phyloP scores from a whole-genome alignment of 2,797 vertebrate genomes.

The Chelidonichthys spinosus region DNA sequence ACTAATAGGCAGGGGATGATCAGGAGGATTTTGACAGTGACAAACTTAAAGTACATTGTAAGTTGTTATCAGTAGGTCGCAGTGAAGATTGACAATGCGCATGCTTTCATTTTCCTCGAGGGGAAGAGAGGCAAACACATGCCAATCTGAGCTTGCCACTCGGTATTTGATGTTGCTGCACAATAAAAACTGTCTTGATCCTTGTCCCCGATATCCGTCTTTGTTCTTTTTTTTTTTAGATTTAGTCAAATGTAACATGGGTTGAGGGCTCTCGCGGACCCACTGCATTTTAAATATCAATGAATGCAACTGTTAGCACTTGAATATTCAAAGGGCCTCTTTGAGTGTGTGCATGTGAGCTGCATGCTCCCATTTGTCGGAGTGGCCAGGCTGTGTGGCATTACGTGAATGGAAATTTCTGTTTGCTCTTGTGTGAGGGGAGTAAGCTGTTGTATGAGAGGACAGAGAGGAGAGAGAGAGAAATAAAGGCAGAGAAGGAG shows the following conservation, averaged over 20 bases:
- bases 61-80: slow-evolving; percentile 77
- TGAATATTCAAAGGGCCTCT: slow-evolving; percentile 84
- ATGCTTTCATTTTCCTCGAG: slow-evolving; percentile 72
- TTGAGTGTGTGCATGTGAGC: slow-evolving; percentile 82
- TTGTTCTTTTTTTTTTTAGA: slow-evolving; percentile 70
- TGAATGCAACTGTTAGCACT: slow-evolving; percentile 83
- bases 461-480: slow-evolving; percentile 36
- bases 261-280: slow-evolving; percentile 73
- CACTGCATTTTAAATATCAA: slow-evolving; percentile 85
- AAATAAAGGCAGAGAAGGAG: slow-evolving; percentile 45
- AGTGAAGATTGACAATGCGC: slow-evolving; percentile 62
- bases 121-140: slow-evolving; percentile 64
- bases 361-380: slow-evolving; percentile 81
- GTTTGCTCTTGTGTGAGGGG: slow-evolving; percentile 78
- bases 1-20: slow-evolving; percentile 79
- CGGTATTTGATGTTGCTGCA: slow-evolving; percentile 70
- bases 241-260: slow-evolving; percentile 73
- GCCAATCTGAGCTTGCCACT: slow-evolving; percentile 65
- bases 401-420: slow-evolving; percentile 82
- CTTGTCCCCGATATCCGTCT: slow-evolving; percentile 72
- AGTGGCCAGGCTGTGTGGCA: slow-evolving; percentile 74
- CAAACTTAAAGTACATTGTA: slow-evolving; percentile 77
- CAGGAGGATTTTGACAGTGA: slow-evolving; percentile 77
- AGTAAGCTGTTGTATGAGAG: slow-evolving; percentile 73
- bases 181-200: slow-evolving; percentile 78